Evolutionary conservation across 2,888 invertebrate genomes (phyloP), one percentile per base, ranked within the genome.

Genomic region (Tetropium fuscum): DNA sequence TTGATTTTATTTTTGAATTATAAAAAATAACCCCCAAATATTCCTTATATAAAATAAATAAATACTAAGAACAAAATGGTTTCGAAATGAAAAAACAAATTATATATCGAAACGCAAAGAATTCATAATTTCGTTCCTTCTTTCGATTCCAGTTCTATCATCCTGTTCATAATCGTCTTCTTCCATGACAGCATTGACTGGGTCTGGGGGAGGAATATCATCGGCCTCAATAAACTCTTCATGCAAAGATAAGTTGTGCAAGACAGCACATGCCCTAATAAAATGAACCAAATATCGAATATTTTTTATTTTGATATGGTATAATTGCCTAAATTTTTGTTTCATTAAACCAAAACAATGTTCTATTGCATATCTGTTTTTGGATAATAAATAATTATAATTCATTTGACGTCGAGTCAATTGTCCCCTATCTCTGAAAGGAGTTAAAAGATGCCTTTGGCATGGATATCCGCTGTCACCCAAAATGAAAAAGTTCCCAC

Each of bases 201-300:
- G n/a, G n/a, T n/a, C n/a, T n/a, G n/a, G n/a, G n/a, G n/a, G n/a
- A n/a, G n/a, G n/a, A n/a, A n/a, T n/a, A n/a, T n/a, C n/a, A n/a
- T n/a, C n/a, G n/a, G n/a, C n/a, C n/a, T n/a, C n/a, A n/a, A 10
- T 11, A 55, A 58, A 54, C 7, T 43, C 38, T 30, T 53, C 58
- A 13, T 44, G 15, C 30, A 58, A 3, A 4, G 58, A 15, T 10
- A 58, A 15, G 40, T 58, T 58, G 38, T 18, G 19, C 18, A 60
- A 27, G 32, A 60, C 60, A 16, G 53, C 51, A 16, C 34, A 41
- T 20, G 61, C 61, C 18, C 61, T 45, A 19, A 58, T 53, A 4
- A 61, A 41, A 36, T 61, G 48, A 5, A 56, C 40, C 7, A 61
- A 41, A 7, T 18, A 18, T 15, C 10, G 11, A 38, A 58, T 58